phyloP scores from a whole-genome alignment of 2,797 vertebrate species.

The Lutjanus campechanus region DNA sequence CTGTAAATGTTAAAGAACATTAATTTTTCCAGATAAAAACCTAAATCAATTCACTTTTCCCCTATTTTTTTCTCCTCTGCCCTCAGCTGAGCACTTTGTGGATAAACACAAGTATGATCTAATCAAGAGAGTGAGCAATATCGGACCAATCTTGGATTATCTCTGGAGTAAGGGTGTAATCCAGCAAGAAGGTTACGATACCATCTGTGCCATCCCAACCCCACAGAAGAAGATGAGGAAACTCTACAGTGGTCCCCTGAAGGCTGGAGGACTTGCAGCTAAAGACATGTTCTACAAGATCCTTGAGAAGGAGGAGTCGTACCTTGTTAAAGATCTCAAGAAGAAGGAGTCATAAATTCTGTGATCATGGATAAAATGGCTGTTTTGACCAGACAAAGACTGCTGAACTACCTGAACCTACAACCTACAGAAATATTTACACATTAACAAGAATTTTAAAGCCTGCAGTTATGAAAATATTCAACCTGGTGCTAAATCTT shows the following conservation, averaged over 20 bases:
- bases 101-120: constrained; percentile 26
- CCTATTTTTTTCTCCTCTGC: not conserved
- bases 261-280: not conserved
- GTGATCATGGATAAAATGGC: not conserved
- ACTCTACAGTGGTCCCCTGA: not conserved
- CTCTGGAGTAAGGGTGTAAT: constrained; percentile 36
- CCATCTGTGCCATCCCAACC: not conserved
- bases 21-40: too few relatives aligned
- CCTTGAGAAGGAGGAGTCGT: not conserved
- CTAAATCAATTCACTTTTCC: not conserved
- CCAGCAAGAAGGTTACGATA: constrained; percentile 9
- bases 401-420: not conserved
- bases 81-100: constrained; percentile 52
- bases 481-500: not conserved
- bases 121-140: constrained; percentile 5
- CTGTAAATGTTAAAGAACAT: not conserved
- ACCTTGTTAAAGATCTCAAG: constrained; percentile 51
- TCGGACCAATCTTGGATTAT: constrained; percentile 55
- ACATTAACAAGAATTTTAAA: not conserved
- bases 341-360: not conserved
- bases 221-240: constrained; percentile 34
- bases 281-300: constrained; percentile 57
- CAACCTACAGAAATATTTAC: not conserved
- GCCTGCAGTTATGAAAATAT: not conserved
- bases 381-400: not conserved